A percentile compares a stretch with the other conserved stretches of the same genome.
Evolutionary conservation across 2,888 invertebrate genomes (phyloP).

Genomic region (Drosophila suboccidentalis): DNA sequence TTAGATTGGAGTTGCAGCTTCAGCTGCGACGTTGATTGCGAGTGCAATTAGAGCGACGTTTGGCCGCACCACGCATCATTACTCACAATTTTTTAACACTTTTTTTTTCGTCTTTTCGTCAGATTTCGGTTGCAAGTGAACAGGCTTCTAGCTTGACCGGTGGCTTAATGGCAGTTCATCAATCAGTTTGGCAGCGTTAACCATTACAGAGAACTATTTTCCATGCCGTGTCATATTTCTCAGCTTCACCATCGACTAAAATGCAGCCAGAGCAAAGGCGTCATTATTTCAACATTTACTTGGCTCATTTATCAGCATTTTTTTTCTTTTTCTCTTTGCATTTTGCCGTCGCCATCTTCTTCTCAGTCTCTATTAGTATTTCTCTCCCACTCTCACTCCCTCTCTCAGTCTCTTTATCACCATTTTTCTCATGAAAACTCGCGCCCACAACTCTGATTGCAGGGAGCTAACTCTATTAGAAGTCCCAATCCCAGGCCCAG

Average conservation of each 20-base stretch:
- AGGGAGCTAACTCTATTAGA: slow-evolving; percentile 31
- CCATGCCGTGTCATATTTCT: slow-evolving; percentile 67
- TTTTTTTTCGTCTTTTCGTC: slow-evolving; percentile 41
- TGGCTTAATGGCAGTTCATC: slow-evolving; percentile 76
- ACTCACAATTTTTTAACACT: slow-evolving; percentile 80
- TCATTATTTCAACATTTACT: slow-evolving; percentile 79
- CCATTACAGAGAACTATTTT: slow-evolving; percentile 63
- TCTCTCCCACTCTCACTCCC: not conserved
- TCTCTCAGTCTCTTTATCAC: slow-evolving; percentile 13
- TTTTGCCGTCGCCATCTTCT: slow-evolving; percentile 40
- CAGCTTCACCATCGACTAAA: slow-evolving; percentile 59
- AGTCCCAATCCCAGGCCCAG: not conserved
- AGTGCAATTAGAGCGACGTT: slow-evolving; percentile 71
- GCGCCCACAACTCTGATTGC: slow-evolving; percentile 63
- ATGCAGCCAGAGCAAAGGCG: slow-evolving; percentile 33
- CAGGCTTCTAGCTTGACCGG: slow-evolving; percentile 35
- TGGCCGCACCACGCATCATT: slow-evolving; percentile 63
- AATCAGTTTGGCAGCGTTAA: slow-evolving; percentile 73
- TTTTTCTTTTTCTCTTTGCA: slow-evolving; percentile 49
- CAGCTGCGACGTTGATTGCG: slow-evolving; percentile 65
- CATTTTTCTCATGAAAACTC: slow-evolving; percentile 24
- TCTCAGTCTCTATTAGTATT: slow-evolving; percentile 5
- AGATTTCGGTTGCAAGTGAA: slow-evolving; percentile 45
- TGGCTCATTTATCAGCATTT: slow-evolving; percentile 77
- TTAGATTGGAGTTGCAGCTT: slow-evolving; percentile 21